A percentile compares a stretch with the other conserved stretches of the same genome.
These are phyloP conservation scores for Spatulosminthurus flaviceps DNA, from an alignment of 2,888 invertebrate species.

Conservation along the genomic window DNA sequence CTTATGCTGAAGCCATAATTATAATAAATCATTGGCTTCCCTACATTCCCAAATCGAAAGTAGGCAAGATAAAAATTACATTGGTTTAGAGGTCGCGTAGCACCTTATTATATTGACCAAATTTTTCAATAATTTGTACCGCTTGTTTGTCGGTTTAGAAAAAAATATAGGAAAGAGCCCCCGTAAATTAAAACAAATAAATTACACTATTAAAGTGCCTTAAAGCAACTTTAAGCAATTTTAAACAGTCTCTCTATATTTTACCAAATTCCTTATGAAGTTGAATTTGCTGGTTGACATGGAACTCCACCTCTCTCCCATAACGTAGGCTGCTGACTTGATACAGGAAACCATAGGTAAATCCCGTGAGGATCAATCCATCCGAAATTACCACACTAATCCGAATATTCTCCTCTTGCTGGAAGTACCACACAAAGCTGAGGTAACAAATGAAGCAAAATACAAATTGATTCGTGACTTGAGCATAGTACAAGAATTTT, in stretches of 20 bases:
- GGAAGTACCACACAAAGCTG: neutral
- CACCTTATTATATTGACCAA: too few relatives aligned
- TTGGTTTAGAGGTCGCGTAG: too few relatives aligned
- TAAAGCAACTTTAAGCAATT: too few relatives aligned
- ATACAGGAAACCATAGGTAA: neutral
- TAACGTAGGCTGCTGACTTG: neutral
- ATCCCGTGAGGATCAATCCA: neutral
- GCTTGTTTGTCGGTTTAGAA: too few relatives aligned
- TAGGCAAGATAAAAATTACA: too few relatives aligned
- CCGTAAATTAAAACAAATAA: neutral
- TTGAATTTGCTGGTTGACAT: neutral
- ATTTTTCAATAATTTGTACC: too few relatives aligned
- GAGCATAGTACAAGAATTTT: neutral
- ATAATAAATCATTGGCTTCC: too few relatives aligned
- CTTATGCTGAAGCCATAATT: too few relatives aligned
- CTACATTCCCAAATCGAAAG: too few relatives aligned
- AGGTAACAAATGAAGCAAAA: neutral
- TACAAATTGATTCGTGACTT: neutral
- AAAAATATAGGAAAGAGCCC: too few relatives aligned
- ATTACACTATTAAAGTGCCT: neutral
- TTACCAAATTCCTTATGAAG: neutral
- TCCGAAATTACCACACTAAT: neutral
- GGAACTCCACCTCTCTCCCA: neutral
- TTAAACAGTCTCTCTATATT: too few relatives aligned
- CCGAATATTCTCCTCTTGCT: neutral